Conservation (phyloP, 2,113 vertebrate species). For the Hucho hucho region DNA sequence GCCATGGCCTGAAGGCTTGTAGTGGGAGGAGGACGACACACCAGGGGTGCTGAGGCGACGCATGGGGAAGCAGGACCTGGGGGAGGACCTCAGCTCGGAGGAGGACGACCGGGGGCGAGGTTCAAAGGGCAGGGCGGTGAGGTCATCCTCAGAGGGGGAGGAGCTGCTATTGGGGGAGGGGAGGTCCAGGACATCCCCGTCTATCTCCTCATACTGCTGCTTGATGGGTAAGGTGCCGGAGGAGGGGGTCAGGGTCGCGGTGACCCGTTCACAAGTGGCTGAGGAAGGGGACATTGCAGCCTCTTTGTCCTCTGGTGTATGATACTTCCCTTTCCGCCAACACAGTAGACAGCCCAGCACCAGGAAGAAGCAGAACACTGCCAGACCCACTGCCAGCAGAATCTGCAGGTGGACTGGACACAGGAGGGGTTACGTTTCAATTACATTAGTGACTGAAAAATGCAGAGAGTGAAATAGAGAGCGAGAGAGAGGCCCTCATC, state of each 20-base stretch:
- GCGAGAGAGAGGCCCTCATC: neutral
- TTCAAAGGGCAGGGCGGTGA: slow-evolving; percentile 46
- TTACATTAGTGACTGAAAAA: neutral
- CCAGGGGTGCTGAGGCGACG: slow-evolving; percentile 56
- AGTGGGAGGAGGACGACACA: slow-evolving; percentile 23
- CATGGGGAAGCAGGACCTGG: slow-evolving; percentile 38
- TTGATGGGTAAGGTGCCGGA: slow-evolving; percentile 63
- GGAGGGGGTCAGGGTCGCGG: slow-evolving; percentile 57
- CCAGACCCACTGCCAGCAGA: slow-evolving; percentile 71
- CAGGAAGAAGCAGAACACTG: slow-evolving; percentile 75
- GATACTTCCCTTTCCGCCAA: slow-evolving; percentile 56
- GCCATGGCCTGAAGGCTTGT: slow-evolving; percentile 26
- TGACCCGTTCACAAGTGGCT: slow-evolving; percentile 32
- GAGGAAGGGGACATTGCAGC: slow-evolving; percentile 35
- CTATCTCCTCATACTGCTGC: slow-evolving; percentile 63
- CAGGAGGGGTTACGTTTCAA: slow-evolving; percentile 23
- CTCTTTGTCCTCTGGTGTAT: slow-evolving; percentile 55
- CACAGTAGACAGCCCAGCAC: slow-evolving; percentile 76
- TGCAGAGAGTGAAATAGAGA: neutral
- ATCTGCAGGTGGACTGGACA: slow-evolving; percentile 73
- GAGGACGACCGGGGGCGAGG: slow-evolving; percentile 29
- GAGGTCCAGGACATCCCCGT: slow-evolving; percentile 67
- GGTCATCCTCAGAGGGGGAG: slow-evolving; percentile 64
- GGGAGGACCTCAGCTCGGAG: slow-evolving; percentile 33
- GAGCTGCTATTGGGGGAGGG: slow-evolving; percentile 55